Evolutionary conservation across 2,113 vertebrate genomes (phyloP).

Genomic region (Datnioides undecimradiatus): DNA sequence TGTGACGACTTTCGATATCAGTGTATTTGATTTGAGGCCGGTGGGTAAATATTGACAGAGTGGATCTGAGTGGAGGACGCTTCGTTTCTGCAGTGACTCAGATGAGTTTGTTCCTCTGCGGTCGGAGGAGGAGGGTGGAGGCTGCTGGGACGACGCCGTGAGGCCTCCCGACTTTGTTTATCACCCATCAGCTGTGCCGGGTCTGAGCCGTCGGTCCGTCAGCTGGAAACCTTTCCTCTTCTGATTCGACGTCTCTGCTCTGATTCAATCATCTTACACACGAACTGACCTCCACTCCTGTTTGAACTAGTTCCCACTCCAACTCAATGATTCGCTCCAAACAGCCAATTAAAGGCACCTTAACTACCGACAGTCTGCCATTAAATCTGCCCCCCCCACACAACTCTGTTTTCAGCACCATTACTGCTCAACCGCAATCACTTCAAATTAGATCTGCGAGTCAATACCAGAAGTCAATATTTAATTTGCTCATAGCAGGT

Average conservation of each 20-base stretch:
- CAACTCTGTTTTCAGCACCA: constrained; percentile 58
- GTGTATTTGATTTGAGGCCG: constrained; percentile 59
- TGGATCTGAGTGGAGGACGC: constrained; percentile 58
- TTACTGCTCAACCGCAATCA: constrained; percentile 83
- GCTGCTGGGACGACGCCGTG: constrained; percentile 16
- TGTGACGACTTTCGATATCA: constrained; percentile 68
- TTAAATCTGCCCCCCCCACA: constrained; percentile 55
- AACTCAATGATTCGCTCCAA: constrained; percentile 43
- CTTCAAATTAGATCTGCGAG: constrained; percentile 88
- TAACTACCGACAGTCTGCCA: constrained; percentile 74
- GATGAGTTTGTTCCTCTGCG: constrained; percentile 26
- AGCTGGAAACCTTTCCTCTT: not conserved
- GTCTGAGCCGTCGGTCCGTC: constrained; percentile 4
- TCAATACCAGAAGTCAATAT: constrained; percentile 88
- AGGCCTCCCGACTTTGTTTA: constrained; percentile 2
- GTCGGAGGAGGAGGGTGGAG: constrained; percentile 14
- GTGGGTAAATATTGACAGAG: constrained; percentile 74
- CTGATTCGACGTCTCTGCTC: not conserved
- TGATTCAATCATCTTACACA: not conserved
- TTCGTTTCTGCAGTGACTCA: constrained; percentile 40
- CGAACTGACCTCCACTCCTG: not conserved
- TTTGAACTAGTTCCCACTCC: not conserved
- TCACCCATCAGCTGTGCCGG: constrained; percentile 50
- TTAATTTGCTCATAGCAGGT: constrained; percentile 89
- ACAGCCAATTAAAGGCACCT: constrained; percentile 70